A percentile compares a stretch with the other conserved stretches of the same genome.
phyloP scores from a whole-genome alignment of 2,113 vertebrate genomes.

The Capricornis sumatraensis region DNA sequence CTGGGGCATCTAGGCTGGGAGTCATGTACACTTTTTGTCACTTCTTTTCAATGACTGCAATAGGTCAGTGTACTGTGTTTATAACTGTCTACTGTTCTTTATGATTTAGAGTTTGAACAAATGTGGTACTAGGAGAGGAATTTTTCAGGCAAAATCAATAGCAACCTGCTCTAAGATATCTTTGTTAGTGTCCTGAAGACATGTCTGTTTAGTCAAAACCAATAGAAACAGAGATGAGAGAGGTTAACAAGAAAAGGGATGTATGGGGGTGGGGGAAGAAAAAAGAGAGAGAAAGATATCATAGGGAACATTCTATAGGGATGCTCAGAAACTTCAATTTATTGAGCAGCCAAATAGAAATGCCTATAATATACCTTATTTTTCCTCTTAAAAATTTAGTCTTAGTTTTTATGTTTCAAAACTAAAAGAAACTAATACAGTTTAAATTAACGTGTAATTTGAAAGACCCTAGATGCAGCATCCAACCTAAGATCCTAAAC shows the following conservation, averaged over 20 bases:
- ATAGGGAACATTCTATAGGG: background rate
- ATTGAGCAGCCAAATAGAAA: background rate
- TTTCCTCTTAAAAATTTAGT: background rate
- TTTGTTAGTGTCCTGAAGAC: conserved; percentile 5
- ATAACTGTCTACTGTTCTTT: background rate
- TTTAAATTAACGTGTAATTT: background rate
- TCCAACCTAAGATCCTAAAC: background rate
- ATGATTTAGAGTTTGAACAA: background rate
- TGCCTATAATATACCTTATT: background rate
- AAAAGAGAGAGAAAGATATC: background rate
- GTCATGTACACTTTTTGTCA: background rate
- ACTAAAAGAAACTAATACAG: background rate
- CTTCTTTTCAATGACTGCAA: background rate
- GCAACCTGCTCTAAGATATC: background rate
- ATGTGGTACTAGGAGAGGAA: background rate
- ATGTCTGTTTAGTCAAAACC: conserved; percentile 18
- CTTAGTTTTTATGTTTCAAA: background rate
- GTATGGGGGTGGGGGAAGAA: background rate
- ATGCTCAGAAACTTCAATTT: background rate
- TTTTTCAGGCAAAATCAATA: conserved; percentile 23
- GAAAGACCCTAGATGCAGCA: background rate
- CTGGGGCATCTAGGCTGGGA: no score
- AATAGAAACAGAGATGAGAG: background rate
- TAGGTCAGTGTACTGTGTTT: background rate
- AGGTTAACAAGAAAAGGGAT: background rate